phyloP scores from a whole-genome alignment of 2,113 vertebrate species.

The Megaceryle maxima region DNA sequence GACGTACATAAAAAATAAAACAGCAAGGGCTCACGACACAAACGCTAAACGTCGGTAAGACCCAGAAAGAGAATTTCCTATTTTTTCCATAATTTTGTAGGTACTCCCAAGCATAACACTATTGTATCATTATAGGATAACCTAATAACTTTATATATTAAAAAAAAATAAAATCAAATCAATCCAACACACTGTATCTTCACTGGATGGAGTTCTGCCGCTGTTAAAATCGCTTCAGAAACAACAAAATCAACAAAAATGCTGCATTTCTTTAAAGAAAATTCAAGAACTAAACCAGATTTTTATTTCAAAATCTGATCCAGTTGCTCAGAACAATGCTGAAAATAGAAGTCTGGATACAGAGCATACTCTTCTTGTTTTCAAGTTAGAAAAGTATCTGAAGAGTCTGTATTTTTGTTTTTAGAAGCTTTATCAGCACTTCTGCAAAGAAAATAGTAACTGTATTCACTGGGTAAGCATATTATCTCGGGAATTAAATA shows the following conservation, averaged over 20 bases:
- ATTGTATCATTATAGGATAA: neutral
- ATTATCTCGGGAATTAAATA: constrained; percentile 16
- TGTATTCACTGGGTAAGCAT: neutral
- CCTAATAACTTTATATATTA: neutral
- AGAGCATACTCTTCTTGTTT: constrained; percentile 16
- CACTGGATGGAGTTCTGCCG: neutral
- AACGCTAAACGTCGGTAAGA: neutral
- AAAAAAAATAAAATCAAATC: neutral
- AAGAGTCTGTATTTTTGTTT: neutral
- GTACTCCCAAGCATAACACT: neutral
- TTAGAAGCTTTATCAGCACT: constrained; percentile 35
- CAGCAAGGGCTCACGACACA: rapidly evolving
- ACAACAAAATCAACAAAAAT: neutral
- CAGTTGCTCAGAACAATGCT: neutral
- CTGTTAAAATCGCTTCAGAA: neutral
- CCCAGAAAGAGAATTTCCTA: neutral
- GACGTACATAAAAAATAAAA: neutral
- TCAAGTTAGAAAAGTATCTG: neutral
- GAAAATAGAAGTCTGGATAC: constrained; percentile 6
- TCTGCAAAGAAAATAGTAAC: constrained; percentile 26
- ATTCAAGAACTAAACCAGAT: neutral
- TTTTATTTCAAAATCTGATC: constrained; percentile 26
- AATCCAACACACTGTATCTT: neutral
- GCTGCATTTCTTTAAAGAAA: neutral
- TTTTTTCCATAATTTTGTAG: neutral